Percentiles rank a stretch among this genome's conserved stretches.
Evolutionary conservation across 2,113 vertebrate genomes (phyloP).

Genomic region (Paramisgurnus dabryanus): DNA sequence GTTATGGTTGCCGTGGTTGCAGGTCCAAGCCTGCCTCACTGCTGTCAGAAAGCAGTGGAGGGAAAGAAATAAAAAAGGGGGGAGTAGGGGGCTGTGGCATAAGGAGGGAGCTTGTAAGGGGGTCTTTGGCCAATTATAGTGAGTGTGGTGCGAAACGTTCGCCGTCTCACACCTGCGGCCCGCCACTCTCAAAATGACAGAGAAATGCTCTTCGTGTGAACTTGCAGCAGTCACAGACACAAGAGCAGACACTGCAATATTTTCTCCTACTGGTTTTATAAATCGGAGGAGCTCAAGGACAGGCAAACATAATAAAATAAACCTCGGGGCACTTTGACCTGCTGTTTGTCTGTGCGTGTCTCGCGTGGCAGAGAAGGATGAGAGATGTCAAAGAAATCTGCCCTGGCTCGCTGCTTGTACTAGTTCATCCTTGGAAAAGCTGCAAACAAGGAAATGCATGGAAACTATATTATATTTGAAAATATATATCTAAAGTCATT

Average conservation of each 20-base stretch:
- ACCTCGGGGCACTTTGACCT: slow-evolving; percentile 39
- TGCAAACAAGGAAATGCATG: slow-evolving; percentile 2
- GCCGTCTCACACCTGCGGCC: slow-evolving; percentile 80
- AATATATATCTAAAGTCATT: slow-evolving; percentile 9
- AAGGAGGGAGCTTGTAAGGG: slow-evolving; percentile 51
- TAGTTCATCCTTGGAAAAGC: neutral
- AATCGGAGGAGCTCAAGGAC: slow-evolving; percentile 46
- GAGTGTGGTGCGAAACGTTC: slow-evolving; percentile 78
- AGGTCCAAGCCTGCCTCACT: slow-evolving; percentile 78
- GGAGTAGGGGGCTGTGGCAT: slow-evolving; percentile 53
- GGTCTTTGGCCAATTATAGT: slow-evolving; percentile 83
- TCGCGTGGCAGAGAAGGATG: slow-evolving; percentile 5
- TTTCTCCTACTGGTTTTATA: slow-evolving; percentile 47
- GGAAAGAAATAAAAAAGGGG: slow-evolving; percentile 69
- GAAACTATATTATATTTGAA: slow-evolving; percentile 6
- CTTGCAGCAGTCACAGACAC: slow-evolving; percentile 40
- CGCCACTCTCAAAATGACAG: slow-evolving; percentile 52
- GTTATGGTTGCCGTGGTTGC: slow-evolving; percentile 76
- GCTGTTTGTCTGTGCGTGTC: neutral
- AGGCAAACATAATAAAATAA: slow-evolving; percentile 51
- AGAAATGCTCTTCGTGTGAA: slow-evolving; percentile 7
- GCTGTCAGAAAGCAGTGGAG: slow-evolving; percentile 62
- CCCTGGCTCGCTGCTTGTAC: slow-evolving; percentile 5
- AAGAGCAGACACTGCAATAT: slow-evolving; percentile 40
- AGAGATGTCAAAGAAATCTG: slow-evolving; percentile 20